Evolutionary conservation across 2,797 vertebrate species (phyloP), one percentile per base, ranked within the genome.

Genomic region (Gambelia wislizenii): DNA sequence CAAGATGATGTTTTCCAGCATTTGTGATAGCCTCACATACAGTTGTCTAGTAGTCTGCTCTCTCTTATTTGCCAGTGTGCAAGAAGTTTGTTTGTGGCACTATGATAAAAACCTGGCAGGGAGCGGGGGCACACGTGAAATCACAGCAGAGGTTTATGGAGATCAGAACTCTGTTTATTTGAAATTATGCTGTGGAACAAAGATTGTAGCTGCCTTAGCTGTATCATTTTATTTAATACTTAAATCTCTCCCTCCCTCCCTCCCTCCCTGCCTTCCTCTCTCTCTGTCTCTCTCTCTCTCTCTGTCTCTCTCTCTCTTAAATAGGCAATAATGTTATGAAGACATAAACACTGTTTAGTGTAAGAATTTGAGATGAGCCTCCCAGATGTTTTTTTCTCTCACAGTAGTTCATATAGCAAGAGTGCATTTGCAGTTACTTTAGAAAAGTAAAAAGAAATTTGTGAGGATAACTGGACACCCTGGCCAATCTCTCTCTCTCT

Each of bases 401-500:
- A 27, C 33, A 79, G 52, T 69, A 42, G 30, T 61, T 25, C 61
- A 14, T 42, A 76, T 36, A 81, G 36, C 49, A 52, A 44, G 59
- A 67, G 59, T 47, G 42, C 44, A 42, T 14, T 85, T 81, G 27
- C 22, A 61, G 61, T 56, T 75, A 44, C n/a, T 76, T 44, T 85
- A 76, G 20, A 75, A 64, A 86, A 54, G 14, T n/a, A 49, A 64
- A 92, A 90, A 49, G 61, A 16, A 69, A 2, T 36, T 64, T 67
- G 27, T 0, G 3, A 39, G 56, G 64, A 83, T 67, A 47, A 64
- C 59, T 47, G n/a, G 33, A 72, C 84, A 92, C 33, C 33, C 22
- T 72, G 80, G 70, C 22, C 18, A 39, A 74, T n/a, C n/a, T n/a
- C n/a, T n/a, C n/a, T n/a, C n/a, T n/a, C n/a, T n/a, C 61, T 61